Evolutionary conservation across 1,140 invertebrate species (phyloP), one percentile per base, ranked within the genome.

Genomic region (Bemisia tabaci): DNA sequence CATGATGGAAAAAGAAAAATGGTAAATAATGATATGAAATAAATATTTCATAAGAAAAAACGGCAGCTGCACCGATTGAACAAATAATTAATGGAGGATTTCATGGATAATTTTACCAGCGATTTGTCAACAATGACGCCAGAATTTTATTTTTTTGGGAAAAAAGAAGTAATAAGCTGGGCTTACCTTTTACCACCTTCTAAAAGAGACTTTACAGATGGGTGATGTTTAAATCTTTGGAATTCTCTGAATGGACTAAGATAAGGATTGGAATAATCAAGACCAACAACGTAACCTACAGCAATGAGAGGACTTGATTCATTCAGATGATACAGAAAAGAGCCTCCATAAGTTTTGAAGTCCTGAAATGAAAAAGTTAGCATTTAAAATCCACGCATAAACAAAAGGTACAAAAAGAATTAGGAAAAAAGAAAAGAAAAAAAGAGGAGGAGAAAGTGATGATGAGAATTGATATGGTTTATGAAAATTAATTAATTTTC

Each of bases 251-350:
- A 99, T 0, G 97, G 96, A 79, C 88, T 94, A 21, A 99, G 74
- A 78, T 97, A 98, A 0, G 97, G 95, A 81, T 99, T 99, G 23
- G 77, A 78, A 75, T 99, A 99, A 80, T 99, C 97, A 27, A 99
- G 78, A 0, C 93, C 97, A 11, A 98, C 84, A 0, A 99, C 95
- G 77, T 97, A 93, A 59, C 97, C 97, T 62, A 95, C 82, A 0
- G 95, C 90, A 22, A 98, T 85, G 2, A 96, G 76, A 5, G 95
- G 94, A 0, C 87, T 85, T 0, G 87, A 83, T 70, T 95, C 92
- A 68, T 91, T 91, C 17, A 99, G 77, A 77, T 99, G 97, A 78
- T 99, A 99, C 11, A 98, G 79, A 77, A 99, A 99, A 0, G 95
- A 95, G 2, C 97, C 97, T 5, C 95, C 97, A 74, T 99, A 99